Evolutionary conservation across 1,140 invertebrate genomes (phyloP).

Genomic region (Cecropterus lyciades): DNA sequence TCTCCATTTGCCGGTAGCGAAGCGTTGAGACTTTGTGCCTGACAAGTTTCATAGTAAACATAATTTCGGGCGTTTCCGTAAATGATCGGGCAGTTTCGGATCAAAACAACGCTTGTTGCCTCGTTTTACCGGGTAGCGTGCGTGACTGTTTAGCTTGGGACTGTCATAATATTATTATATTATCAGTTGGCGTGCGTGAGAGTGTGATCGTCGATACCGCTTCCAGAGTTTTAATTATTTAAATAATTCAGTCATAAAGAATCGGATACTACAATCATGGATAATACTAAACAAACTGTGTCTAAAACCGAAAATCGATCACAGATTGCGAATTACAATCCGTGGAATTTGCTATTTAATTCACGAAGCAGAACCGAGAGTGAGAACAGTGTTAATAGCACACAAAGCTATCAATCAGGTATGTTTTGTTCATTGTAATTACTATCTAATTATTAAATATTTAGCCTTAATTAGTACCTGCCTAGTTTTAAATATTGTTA

Average conservation of each 20-base stretch:
- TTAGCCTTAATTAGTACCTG: not conserved
- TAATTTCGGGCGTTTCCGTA: constrained; percentile 61
- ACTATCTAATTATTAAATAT: not conserved
- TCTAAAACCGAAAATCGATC: constrained; percentile 53
- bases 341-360: constrained; percentile 74
- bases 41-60: constrained; percentile 61
- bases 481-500: too few species aligned
- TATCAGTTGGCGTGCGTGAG: constrained; percentile 54
- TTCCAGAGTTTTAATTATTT: constrained; percentile 19
- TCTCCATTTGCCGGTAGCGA: constrained; percentile 16
- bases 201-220: constrained; percentile 33
- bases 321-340: constrained; percentile 59
- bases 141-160: constrained; percentile 54
- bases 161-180: constrained; percentile 57
- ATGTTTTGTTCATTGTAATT: constrained; percentile 34
- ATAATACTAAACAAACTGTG: constrained; percentile 58
- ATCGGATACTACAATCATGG: constrained; percentile 51
- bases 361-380: constrained; percentile 67
- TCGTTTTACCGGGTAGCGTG: constrained; percentile 41
- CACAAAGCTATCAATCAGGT: constrained; percentile 63
- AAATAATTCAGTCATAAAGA: constrained; percentile 13
- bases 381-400: constrained; percentile 67
- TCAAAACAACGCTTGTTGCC: constrained; percentile 65
- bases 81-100: constrained; percentile 59
- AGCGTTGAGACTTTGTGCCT: constrained; percentile 10